Evolutionary conservation across 2,888 invertebrate genomes (phyloP).

Genomic region (Ceriagrion tenellum): DNA sequence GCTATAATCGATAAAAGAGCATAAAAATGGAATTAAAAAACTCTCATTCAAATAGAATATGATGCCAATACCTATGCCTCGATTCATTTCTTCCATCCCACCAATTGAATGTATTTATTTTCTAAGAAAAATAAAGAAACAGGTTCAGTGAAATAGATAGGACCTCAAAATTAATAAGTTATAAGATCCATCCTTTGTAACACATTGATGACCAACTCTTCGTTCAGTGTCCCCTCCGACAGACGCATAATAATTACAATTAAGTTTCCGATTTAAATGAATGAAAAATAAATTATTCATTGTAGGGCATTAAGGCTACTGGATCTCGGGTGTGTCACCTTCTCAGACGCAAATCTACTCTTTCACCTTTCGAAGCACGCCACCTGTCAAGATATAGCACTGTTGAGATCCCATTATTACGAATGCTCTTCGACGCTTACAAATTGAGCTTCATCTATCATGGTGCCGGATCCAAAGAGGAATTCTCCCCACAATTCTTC

Average conservation of each 20-base stretch:
- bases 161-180: no score
- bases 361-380: not conserved
- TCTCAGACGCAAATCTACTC: not conserved
- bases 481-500: not conserved
- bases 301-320: not conserved
- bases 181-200: no score
- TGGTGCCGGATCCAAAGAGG: not conserved
- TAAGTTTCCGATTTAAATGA: not conserved
- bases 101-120: no score
- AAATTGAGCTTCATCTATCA: not conserved
- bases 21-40: no score
- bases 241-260: not conserved
- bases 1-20: no score
- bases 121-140: no score
- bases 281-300: not conserved
- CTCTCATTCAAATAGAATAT: no score
- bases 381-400: constrained; percentile 1
- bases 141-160: no score
- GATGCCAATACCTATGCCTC: no score
- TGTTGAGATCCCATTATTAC: not conserved
- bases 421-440: not conserved
- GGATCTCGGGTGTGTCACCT: not conserved
- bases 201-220: no score
- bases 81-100: no score
- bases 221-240: no score